Evolutionary conservation across 2,888 invertebrate genomes (phyloP), one percentile per base, ranked within the genome.

Genomic region (Agrilus mali): DNA sequence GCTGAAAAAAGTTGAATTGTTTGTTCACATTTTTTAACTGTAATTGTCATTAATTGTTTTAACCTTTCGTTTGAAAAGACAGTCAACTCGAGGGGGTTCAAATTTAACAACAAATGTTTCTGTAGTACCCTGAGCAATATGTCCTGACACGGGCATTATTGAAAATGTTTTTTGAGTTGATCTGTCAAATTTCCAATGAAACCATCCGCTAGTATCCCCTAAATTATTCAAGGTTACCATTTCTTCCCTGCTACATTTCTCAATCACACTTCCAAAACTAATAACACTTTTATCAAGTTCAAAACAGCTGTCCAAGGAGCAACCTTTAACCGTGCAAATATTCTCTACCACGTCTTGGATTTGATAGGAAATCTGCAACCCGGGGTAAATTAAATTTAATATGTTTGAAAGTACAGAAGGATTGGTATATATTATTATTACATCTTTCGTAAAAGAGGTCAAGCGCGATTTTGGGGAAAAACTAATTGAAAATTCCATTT

Each of bases 61-160:
- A 17, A 68, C 68, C 53, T 64, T 61, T 16, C 55, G 55, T 52
- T 61, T 57, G 27, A 62, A 48, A 31, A 56, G 51, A 44, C 55
- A 60, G 49, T 71, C 67, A 36, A 71, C 60, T 31, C 65, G 60
- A 15, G 54, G 55, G 3, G 82, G 81, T 54, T 73, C 71, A 58
- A 79, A 82, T 17, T 68, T 71, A 32, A 82, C 72, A 17, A 72
- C 72, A 54, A 82, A 80, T 2, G 74, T 74, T 1, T 80, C 72
- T 49, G 77, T 74, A 50, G 73, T 75, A 31, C 73, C 76, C 1
- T 81, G 74, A 4, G 78, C 73, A 47, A 78, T 73, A 51, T 75
- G 77, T 4, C 83, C 84, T 43, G 73, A 68, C 50, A 67, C 62
- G 0, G 83, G 83, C 1, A 63, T 60, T 50, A 84, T 75, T 6